Percentiles rank a stretch among this genome's conserved stretches.
phyloP scores from a whole-genome alignment of 2,113 vertebrate species.

The Pavo muticus region DNA sequence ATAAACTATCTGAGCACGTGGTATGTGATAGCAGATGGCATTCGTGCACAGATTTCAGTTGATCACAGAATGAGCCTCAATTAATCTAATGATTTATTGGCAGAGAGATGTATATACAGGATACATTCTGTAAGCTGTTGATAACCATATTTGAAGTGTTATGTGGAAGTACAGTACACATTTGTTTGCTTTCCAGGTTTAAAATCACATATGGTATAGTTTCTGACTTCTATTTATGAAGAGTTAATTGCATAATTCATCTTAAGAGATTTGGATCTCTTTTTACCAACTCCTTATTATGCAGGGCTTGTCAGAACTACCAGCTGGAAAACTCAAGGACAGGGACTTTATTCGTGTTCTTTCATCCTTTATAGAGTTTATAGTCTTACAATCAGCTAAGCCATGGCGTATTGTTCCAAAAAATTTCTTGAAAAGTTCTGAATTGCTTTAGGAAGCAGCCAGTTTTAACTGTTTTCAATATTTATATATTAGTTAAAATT shows the following conservation, averaged over 20 bases:
- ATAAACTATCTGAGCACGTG: background rate
- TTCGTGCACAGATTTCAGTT: background rate
- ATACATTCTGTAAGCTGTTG: background rate
- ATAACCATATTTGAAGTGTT: background rate
- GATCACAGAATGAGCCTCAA: background rate
- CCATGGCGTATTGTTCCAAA: background rate
- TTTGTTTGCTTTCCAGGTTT: background rate
- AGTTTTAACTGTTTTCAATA: background rate
- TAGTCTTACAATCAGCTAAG: background rate
- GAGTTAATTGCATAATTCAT: background rate
- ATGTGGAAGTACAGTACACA: background rate
- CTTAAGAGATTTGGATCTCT: background rate
- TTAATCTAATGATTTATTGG: background rate
- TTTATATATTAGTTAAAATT: background rate
- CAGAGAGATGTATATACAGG: background rate
- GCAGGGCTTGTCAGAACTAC: background rate
- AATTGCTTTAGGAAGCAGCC: background rate
- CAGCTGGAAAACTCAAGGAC: background rate
- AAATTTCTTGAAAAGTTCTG: background rate
- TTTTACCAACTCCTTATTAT: background rate
- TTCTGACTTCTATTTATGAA: background rate
- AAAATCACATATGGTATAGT: background rate
- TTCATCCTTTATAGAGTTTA: background rate
- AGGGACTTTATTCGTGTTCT: background rate
- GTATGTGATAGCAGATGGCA: conserved; percentile 9